Percentiles rank a stretch among this genome's conserved stretches.
These are phyloP conservation scores for Arctopsyche grandis DNA, from an alignment of 1,140 invertebrate genomes.

Conservation along the genomic window DNA sequence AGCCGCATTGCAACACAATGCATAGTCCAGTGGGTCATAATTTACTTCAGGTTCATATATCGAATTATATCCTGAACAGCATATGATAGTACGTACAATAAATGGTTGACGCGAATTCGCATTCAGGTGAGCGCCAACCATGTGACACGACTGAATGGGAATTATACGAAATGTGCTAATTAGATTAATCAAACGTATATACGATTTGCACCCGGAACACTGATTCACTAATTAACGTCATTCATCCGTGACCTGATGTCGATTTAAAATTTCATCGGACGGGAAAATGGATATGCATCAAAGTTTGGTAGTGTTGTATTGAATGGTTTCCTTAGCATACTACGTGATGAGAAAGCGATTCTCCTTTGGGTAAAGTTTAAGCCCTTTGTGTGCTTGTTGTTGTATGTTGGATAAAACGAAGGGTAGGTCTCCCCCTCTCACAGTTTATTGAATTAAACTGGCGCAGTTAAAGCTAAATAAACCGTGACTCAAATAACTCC, in stretches of 20 bases:
- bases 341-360: conserved; percentile 28
- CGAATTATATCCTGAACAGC: neutral
- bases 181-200: conserved; percentile 53
- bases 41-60: no score
- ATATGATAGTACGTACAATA: neutral
- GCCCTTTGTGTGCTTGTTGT: conserved; percentile 1
- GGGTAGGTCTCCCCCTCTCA: neutral
- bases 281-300: neutral
- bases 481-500: conserved; percentile 11
- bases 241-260: conserved; percentile 19
- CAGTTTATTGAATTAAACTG: conserved; percentile 16
- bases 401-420: neutral
- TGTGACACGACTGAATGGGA: conserved; percentile 50
- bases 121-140: conserved; percentile 36
- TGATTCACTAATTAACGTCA: conserved; percentile 51
- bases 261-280: no score
- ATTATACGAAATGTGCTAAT: conserved; percentile 53
- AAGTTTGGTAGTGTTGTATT: conserved; percentile 10
- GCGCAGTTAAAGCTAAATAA: neutral
- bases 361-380: neutral
- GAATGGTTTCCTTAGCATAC: neutral
- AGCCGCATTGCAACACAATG: no score
- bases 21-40: no score
- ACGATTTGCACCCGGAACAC: conserved; percentile 46
- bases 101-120: neutral